Base-by-base conservation (phyloP, 2,113 vertebrate species). In the Corynorhinus townsendii region DNA sequence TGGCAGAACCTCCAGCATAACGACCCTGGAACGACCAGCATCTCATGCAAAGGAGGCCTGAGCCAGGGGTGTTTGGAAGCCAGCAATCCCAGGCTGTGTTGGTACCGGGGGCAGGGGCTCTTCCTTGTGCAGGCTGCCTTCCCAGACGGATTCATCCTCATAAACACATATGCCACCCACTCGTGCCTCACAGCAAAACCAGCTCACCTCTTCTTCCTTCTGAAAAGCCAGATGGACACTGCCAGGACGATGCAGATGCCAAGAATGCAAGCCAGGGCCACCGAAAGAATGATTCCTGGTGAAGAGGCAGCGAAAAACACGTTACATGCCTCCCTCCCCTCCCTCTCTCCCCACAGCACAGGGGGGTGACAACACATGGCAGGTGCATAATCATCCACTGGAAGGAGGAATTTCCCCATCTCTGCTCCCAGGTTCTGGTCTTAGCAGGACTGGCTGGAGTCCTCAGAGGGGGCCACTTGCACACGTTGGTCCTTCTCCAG, bases 161-260 rank as follows among this genome's bases (percentile, higher is more conserved):
- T 6, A 80, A 75, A 76, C 64, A 47, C 17, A 49, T 2, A 49
- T 52, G n/a, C 77, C 59, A 43, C 45, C 62, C 93, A 38, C 52
- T 66, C 43, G 47, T 49, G 35, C 10, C 87, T 56, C 6, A 2
- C 86, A 76, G 45, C 64, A 9, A 20, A 43, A 52, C 24, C 40
- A 20, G 35, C 98, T 98, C 97, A 99, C 99, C 99, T 98, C 97
- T 97, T 99, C 95, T 96, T 98, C 94, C 97, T 98, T n/a, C 86
- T 97, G 88, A 99, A 97, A 56, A 99, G 94, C 95, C 98, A 99
- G 72, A 98, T 96, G 2, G 97, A 94, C 85, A 98, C 90, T 15
- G 96, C 97, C n/a, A 98, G 94, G 93, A 99, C 90, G 45, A 98
- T 45, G 81, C 98, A 86, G 80, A 98, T 90, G 94, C 98, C 99